phyloP scores from a whole-genome alignment of 2,888 invertebrate genomes.

The Epistrophe grossulariae region DNA sequence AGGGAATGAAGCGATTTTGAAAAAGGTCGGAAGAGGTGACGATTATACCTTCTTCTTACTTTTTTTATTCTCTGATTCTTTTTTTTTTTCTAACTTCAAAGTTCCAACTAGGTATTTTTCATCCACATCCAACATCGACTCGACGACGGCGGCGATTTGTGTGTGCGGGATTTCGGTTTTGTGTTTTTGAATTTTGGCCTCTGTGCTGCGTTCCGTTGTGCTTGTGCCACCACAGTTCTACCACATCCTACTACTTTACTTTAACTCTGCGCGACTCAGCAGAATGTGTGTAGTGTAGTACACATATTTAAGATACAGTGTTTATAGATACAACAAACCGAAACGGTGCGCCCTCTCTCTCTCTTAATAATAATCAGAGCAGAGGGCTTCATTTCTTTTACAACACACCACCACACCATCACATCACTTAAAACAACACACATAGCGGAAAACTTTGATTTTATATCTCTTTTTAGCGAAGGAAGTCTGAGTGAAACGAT shows the following conservation, averaged over 20 bases:
- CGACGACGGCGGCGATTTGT: constrained; percentile 54
- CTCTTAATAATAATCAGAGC: constrained; percentile 46
- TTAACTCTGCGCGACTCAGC: not conserved
- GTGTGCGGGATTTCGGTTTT: constrained; percentile 40
- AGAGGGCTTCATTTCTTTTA: constrained; percentile 16
- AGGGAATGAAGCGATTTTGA: constrained; percentile 68
- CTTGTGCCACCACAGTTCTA: constrained; percentile 16
- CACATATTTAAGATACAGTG: constrained; percentile 25
- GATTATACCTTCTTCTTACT: constrained; percentile 64
- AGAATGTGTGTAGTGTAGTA: constrained; percentile 24
- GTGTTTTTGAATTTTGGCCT: constrained; percentile 14
- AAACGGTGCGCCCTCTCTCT: constrained; percentile 37
- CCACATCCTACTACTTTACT: constrained; percentile 4
- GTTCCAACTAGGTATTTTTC: constrained; percentile 13
- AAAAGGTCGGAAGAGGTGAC: constrained; percentile 72
- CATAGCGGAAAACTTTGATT: constrained; percentile 1
- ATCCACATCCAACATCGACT: constrained; percentile 56
- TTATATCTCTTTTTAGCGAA: constrained; percentile 52
- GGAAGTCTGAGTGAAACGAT: constrained; percentile 36
- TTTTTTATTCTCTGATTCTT: constrained; percentile 41
- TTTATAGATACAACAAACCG: constrained; percentile 10
- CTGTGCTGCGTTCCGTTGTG: constrained; percentile 23
- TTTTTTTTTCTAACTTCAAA: constrained; percentile 28
- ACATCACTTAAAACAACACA: not conserved
- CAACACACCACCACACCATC: no score